Conservation (phyloP, 2,797 vertebrate genomes). For the Tamandua tetradactyla region DNA sequence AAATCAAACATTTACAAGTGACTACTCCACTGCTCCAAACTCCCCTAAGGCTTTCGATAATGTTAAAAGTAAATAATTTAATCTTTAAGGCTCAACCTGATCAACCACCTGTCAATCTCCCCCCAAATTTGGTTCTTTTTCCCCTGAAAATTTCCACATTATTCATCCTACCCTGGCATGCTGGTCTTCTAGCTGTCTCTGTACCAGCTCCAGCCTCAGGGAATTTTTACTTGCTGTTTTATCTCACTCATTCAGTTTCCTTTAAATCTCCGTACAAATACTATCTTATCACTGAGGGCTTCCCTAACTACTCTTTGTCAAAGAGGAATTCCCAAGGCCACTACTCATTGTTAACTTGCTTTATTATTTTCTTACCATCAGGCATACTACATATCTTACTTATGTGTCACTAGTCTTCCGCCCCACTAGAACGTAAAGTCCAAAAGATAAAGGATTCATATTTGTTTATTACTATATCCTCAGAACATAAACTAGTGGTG, state of each 20-base stretch:
- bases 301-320: not conserved
- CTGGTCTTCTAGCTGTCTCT: not conserved
- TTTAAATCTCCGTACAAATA: not conserved
- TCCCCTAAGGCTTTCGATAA: not conserved
- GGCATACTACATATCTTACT: not conserved
- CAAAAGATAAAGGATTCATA: not conserved
- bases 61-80: not conserved
- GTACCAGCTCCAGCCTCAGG: not conserved
- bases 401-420: not conserved
- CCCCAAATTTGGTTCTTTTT: not conserved
- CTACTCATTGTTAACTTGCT: not conserved
- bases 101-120: not conserved
- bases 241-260: not conserved
- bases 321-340: not conserved
- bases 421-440: not conserved
- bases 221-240: not conserved
- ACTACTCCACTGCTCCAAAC: not conserved
- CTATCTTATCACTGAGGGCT: not conserved
- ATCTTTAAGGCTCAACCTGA: not conserved
- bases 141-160: not conserved
- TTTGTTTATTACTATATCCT: not conserved
- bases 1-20: not conserved
- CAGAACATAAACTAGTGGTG: not conserved
- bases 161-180: accelerated
- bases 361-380: not conserved